Evolutionary conservation across 2,797 vertebrate genomes (phyloP), one percentile per base, ranked within the genome.

Genomic region (Holocentrus rufus): DNA sequence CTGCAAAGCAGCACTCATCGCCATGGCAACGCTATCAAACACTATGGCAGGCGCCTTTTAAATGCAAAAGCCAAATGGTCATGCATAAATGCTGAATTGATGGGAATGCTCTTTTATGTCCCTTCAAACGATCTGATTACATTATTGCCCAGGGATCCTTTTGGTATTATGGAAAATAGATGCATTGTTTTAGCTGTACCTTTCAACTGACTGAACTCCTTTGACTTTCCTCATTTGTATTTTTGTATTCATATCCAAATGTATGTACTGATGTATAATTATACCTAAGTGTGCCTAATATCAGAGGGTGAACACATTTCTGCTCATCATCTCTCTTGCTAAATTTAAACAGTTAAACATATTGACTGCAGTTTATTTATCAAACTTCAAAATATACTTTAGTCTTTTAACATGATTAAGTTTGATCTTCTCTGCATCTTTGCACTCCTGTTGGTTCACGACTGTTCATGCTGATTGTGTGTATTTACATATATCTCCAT

Each of bases 11-110:
- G 72, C 2, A 0, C 72, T 71, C 44, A 76, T 90, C 80, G 46
- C 91, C 80, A 90, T 90, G 85, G 85, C 88, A 88, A 89, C 90
- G 25, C 58, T 14, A 82, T 83, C 80, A 91, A 87, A 84, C 64
- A 73, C 54, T 59, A 7, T 61, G 57, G 64, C 23, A 57, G 80
- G 44, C 67, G 18, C 63, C 52, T 65, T 76, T 72, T 39, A 49
- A 65, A 65, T 63, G 44, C 46, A 13, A n/a, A 57, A 47, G 39
- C 14, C 57, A 73, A 72, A 75, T 23, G 53, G 44, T 72, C 20
- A 56, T 59, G 80, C 31, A 76, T 59, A 27, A 64, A 70, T 60
- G 30, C 27, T 58, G 69, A 59, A 58, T 74, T 59, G 46, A 69
- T 67, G 25, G 36, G 23, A 62, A 56, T 63, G 56, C 17, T 62